A percentile compares a stretch with the other conserved stretches of the same genome.
Evolutionary conservation across 2,797 vertebrate species (phyloP).

Genomic region (Hydrocynus forskahlii): DNA sequence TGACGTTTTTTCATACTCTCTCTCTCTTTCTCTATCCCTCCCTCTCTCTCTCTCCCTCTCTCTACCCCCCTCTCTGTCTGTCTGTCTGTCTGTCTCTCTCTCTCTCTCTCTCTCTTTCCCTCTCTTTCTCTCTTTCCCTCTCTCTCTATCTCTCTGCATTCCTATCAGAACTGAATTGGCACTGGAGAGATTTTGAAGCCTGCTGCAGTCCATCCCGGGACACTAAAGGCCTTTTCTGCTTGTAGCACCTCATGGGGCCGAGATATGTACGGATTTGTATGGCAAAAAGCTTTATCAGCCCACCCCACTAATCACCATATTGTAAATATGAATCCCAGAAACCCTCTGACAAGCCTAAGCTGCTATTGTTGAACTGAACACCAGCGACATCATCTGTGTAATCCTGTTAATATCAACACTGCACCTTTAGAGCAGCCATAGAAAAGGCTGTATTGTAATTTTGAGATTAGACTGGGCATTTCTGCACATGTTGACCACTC

Average conservation of each 20-base stretch:
- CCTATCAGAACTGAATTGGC: background rate
- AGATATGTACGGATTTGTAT: background rate
- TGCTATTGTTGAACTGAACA: slow-evolving; percentile 67
- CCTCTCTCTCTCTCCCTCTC: no score
- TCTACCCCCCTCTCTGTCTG: no score
- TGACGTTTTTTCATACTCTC: no score
- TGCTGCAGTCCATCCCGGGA: background rate
- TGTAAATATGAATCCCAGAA: slow-evolving; percentile 65
- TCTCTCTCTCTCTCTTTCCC: background rate
- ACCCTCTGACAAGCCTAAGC: slow-evolving; percentile 69
- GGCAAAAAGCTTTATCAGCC: slow-evolving; percentile 51
- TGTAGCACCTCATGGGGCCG: background rate
- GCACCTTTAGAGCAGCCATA: slow-evolving; percentile 57
- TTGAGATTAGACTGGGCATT: slow-evolving; percentile 41
- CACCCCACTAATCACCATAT: slow-evolving; percentile 62
- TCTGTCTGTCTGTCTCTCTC: no score
- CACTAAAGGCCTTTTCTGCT: background rate
- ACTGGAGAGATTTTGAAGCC: background rate
- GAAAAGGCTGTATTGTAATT: slow-evolving; percentile 51
- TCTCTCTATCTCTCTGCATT: background rate
- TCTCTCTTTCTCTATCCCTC: no score
- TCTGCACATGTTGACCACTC: background rate
- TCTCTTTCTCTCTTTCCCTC: background rate
- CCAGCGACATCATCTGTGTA: slow-evolving; percentile 71
- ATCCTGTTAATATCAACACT: slow-evolving; percentile 76